These are phyloP conservation scores for Schlechtendalia chinensis DNA, from an alignment of 1,140 invertebrate genomes.

Conservation along the genomic window DNA sequence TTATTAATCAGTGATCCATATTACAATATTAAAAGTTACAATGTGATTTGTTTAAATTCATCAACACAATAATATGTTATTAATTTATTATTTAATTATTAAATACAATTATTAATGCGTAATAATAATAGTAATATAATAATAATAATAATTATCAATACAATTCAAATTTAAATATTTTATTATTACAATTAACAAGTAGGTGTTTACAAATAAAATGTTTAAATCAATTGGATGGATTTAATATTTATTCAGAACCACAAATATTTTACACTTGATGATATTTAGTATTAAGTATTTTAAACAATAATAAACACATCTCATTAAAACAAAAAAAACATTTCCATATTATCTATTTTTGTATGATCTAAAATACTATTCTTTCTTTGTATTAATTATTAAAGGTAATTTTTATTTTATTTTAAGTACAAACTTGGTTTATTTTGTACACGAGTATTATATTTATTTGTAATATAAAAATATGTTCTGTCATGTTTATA, in stretches of 20 bases:
- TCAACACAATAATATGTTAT: constrained; percentile 28
- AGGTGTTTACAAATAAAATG: not conserved
- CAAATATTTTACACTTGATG: not conserved
- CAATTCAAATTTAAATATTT: constrained; percentile 1
- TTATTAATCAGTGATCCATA: not conserved
- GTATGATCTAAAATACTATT: not conserved
- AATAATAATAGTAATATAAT: not conserved
- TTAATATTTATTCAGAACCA: not conserved
- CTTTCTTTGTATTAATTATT: not conserved
- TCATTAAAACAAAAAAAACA: not conserved
- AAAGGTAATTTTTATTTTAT: not conserved
- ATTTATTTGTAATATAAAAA: not conserved
- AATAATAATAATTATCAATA: not conserved
- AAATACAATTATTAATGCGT: constrained; percentile 23
- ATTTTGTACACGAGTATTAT: too few species aligned
- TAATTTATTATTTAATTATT: constrained; percentile 34
- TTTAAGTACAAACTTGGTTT: not conserved
- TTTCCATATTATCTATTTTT: not conserved
- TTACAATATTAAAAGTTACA: not conserved
- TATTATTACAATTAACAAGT: constrained; percentile 23
- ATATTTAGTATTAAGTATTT: not conserved
- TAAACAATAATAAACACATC: constrained; percentile 1
- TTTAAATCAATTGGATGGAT: constrained; percentile 25
- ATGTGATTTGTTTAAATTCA: constrained; percentile 7
- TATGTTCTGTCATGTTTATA: not conserved